phyloP scores from a whole-genome alignment of 2,113 vertebrate species.

The Eclectus roratus region DNA sequence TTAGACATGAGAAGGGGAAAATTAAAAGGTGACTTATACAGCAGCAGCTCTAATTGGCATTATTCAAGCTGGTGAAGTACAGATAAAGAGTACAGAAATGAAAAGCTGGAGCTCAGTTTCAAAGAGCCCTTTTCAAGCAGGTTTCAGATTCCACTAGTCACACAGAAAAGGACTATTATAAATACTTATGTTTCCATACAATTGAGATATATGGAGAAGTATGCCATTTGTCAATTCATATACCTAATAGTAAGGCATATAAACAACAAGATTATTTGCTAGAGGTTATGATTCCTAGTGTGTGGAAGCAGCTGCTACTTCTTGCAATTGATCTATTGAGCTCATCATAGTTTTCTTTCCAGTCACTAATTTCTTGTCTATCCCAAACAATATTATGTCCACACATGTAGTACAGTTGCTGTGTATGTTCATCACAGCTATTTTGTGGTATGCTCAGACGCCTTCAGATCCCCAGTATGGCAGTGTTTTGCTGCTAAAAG shows the following conservation, averaged over 20 bases:
- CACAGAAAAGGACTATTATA: background rate
- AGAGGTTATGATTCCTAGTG: background rate
- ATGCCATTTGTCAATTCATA: background rate
- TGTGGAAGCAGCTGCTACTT: background rate
- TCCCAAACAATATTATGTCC: background rate
- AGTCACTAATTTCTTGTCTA: background rate
- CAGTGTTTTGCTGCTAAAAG: background rate
- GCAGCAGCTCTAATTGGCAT: background rate
- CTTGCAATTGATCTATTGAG: background rate
- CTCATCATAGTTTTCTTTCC: background rate
- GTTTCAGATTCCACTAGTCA: background rate
- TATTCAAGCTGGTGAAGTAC: background rate
- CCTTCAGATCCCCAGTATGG: background rate
- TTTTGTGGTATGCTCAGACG: background rate
- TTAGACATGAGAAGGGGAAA: slow-evolving; percentile 13
- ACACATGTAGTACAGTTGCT: background rate
- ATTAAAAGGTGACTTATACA: slow-evolving; percentile 8
- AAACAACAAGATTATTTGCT: background rate
- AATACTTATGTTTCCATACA: background rate
- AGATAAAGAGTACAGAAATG: background rate
- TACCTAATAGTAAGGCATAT: background rate
- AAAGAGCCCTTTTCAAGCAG: background rate
- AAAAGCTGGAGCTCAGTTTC: background rate
- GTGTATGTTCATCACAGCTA: background rate
- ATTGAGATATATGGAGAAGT: background rate